Conservation (phyloP, 2,797 vertebrate species). For the Craterocephalus amniculus region DNA sequence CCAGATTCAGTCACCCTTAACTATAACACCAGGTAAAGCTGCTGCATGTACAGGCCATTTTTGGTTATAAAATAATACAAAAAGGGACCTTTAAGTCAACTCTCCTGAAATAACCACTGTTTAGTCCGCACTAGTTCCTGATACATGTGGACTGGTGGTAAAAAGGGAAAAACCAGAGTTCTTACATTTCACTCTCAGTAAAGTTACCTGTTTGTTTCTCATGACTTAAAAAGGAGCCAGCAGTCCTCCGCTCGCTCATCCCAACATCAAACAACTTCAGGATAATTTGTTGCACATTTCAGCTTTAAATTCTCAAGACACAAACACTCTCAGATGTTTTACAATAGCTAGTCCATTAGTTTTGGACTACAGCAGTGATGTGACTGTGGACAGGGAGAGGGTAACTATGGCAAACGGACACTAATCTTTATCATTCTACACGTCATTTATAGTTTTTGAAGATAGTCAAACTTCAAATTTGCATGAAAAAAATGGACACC, state of each 20-base stretch:
- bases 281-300: constrained; percentile 26
- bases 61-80: no score
- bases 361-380: not conserved
- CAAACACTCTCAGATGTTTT: constrained; percentile 10
- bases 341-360: constrained; percentile 8
- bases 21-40: no score
- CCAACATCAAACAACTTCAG: constrained; percentile 28
- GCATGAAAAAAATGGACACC: constrained; percentile 8
- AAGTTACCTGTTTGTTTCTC: not conserved
- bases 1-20: no score
- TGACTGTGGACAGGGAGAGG: not conserved
- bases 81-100: not conserved
- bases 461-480: not conserved
- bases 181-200: not conserved
- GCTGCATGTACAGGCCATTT: no score
- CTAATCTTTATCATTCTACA: no score
- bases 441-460: no score
- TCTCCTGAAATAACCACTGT: not conserved
- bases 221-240: not conserved
- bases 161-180: not conserved
- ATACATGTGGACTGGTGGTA: not conserved
- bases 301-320: constrained; percentile 11
- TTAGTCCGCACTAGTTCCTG: not conserved
- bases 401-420: no score
- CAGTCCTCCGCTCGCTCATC: not conserved